Evolutionary conservation across 2,113 vertebrate genomes (phyloP), one percentile per base, ranked within the genome.

Genomic region (Megalops atlanticus): DNA sequence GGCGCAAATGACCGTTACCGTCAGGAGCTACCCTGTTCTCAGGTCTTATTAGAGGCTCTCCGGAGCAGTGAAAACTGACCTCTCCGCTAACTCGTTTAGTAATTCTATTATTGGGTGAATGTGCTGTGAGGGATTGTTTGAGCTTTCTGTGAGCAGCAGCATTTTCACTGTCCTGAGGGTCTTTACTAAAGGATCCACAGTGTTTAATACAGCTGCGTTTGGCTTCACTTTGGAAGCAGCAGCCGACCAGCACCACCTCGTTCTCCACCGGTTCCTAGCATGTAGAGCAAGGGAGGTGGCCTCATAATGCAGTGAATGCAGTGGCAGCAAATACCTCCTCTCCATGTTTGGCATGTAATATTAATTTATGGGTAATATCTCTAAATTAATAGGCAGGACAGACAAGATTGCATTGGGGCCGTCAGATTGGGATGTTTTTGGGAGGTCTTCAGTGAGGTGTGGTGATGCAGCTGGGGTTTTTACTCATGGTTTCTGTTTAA

Each of bases 101-200:
- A 38, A 35, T 79, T 72, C 76, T 72, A 39, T 75, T 81, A 52
- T 40, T 74, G 38, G 35, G 16, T 52, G 52, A 36, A 49, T 27
- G 27, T 43, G n/a, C 21, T 36, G 33, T 52, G 41, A 3, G 52
- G 4, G 15, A 36, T 36, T 58, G 45, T 75, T 58, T 36, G 35
- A 24, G 70, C 71, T 74, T 18, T 33, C 47, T 58, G 71, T 52
- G 27, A 36, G n/a, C 33, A 27, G 24, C 27, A 74, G 49, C 14
- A 35, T 54, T 81, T 52, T n/a, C 39, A 43, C 3, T 18, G 39
- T 64, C 21, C 49, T 18, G 33, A n/a, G 35, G 21, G 18, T n/a
- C 6, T 16, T 24, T 73, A 36, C 39, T 16, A 73, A 40, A 1
- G 71, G 16, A 38, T 40, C 6, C 8, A 36, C 16, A 16, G 35